These are phyloP conservation scores for Chanos chanos DNA, from an alignment of 2,797 vertebrate species.

Conservation along the genomic window DNA sequence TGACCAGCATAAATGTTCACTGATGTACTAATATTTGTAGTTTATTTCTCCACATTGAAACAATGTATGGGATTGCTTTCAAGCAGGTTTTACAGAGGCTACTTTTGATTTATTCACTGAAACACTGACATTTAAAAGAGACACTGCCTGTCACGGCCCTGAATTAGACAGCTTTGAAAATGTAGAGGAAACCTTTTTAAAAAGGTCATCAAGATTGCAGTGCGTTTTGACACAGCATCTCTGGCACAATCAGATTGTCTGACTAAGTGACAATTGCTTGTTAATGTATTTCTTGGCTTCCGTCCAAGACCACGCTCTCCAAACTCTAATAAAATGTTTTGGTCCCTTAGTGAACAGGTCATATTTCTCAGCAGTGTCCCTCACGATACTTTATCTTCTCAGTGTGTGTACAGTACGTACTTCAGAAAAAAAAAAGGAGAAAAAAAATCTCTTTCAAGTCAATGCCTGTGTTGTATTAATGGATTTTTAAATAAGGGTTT, in stretches of 20 bases:
- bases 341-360: background rate
- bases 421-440: too few species aligned
- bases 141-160: too few species aligned
- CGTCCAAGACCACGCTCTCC: constrained; percentile 5
- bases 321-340: background rate
- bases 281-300: constrained; percentile 1
- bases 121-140: too few species aligned
- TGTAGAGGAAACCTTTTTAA: constrained; percentile 37
- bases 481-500: constrained; percentile 2
- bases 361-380: background rate
- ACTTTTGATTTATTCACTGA: too few species aligned
- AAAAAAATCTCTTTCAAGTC: background rate
- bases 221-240: constrained; percentile 20
- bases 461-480: background rate
- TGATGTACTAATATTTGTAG: too few species aligned
- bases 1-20: too few species aligned
- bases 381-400: background rate
- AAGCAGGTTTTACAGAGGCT: too few species aligned
- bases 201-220: background rate
- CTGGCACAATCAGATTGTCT: constrained; percentile 43
- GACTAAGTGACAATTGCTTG: constrained; percentile 35
- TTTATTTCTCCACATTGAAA: too few species aligned
- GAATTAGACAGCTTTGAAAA: too few species aligned
- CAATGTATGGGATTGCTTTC: background rate
- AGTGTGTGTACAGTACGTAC: background rate